These are phyloP conservation scores for Potorous gilbertii DNA, from an alignment of 2,797 vertebrate species.

Conservation along the genomic window DNA sequence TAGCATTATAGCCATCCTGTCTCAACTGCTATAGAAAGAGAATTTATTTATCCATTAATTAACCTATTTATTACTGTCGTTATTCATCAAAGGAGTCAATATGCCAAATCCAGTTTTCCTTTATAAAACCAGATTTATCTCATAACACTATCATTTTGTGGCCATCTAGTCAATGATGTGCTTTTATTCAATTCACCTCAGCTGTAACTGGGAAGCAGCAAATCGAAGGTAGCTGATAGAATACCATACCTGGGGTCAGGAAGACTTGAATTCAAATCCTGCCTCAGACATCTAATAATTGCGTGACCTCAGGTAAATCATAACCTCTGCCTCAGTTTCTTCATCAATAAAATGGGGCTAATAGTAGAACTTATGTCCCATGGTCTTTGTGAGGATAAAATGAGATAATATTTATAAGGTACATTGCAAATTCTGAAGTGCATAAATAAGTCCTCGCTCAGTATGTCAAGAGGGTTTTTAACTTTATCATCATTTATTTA, in stretches of 20 bases:
- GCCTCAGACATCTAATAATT: neutral
- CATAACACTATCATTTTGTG: neutral
- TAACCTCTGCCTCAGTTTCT: neutral
- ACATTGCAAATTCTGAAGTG: neutral
- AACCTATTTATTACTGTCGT: neutral
- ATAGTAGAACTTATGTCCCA: neutral
- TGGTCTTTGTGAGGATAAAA: neutral
- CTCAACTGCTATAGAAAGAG: neutral
- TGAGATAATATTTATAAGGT: neutral
- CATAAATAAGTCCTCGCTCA: neutral
- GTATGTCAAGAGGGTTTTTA: neutral
- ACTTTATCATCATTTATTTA: neutral
- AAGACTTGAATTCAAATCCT: neutral
- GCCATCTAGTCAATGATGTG: neutral
- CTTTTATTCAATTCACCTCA: neutral
- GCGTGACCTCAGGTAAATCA: neutral
- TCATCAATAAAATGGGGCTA: neutral
- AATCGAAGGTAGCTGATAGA: neutral
- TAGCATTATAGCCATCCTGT: neutral
- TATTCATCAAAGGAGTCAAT: neutral
- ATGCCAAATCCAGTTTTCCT: neutral
- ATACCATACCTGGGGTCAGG: neutral
- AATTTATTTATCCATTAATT: neutral
- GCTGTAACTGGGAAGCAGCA: neutral
- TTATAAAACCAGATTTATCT: slow-evolving; percentile 29